Percentiles rank a stretch among this genome's conserved stretches.
These are phyloP conservation scores for Diplolepis rosae DNA, from an alignment of 2,888 invertebrate genomes.

Conservation along the genomic window DNA sequence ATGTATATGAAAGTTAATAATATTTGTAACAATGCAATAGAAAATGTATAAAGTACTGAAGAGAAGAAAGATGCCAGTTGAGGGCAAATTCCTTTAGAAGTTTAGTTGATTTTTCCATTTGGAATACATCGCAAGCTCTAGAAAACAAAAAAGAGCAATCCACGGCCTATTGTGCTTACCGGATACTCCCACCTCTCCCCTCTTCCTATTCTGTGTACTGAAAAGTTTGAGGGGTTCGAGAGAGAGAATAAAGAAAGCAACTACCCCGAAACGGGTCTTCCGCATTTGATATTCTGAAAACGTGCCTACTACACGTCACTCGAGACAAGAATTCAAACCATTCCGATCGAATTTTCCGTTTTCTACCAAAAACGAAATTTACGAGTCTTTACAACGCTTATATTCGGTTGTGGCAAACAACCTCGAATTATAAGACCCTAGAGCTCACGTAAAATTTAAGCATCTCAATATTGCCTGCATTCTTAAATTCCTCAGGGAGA, in stretches of 20 bases:
- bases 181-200: background rate
- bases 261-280: slow-evolving; percentile 36
- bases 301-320: slow-evolving; percentile 68
- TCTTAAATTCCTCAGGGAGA: background rate
- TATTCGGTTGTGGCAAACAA: slow-evolving; percentile 35
- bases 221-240: background rate
- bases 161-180: slow-evolving; percentile 3
- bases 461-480: background rate
- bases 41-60: background rate
- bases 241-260: slow-evolving; percentile 37
- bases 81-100: background rate
- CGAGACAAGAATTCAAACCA: slow-evolving; percentile 68
- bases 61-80: background rate
- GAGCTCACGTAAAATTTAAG: background rate
- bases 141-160: background rate
- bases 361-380: slow-evolving; percentile 59
- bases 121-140: background rate
- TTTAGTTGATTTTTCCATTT: background rate
- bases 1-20: too few relatives aligned
- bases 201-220: background rate
- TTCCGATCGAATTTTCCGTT: slow-evolving; percentile 69
- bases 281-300: slow-evolving; percentile 70
- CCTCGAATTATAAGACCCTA: slow-evolving; percentile 6
- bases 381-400: slow-evolving; percentile 49
- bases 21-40: too few relatives aligned